Conservation (phyloP, 2,888 invertebrate genomes). For the Boloria selene region DNA sequence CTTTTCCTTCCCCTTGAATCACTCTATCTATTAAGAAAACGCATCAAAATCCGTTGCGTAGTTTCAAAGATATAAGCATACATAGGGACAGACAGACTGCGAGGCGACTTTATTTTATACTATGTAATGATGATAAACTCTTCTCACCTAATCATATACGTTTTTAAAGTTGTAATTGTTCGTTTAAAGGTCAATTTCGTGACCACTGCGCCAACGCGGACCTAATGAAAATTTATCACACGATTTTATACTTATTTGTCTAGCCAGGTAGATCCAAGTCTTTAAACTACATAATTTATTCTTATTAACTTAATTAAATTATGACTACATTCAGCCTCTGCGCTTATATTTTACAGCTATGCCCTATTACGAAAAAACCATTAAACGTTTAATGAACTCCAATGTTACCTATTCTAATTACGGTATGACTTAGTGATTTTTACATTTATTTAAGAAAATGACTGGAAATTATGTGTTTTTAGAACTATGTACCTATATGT, state of each 20-base stretch:
- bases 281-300: conserved; percentile 26
- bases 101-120: no score
- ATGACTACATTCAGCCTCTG: conserved; percentile 26
- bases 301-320: conserved; percentile 32
- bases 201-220: no score
- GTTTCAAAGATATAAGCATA: no score
- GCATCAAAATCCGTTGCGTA: no score
- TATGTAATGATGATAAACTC: no score
- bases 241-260: conserved; percentile 7
- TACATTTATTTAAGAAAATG: neutral
- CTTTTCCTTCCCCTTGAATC: no score
- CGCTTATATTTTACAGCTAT: conserved; percentile 26
- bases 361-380: conserved; percentile 18
- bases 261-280: conserved; percentile 8
- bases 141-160: no score
- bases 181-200: no score
- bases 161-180: no score
- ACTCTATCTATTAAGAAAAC: no score
- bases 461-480: neutral
- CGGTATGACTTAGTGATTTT: neutral
- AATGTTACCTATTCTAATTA: conserved; percentile 10
- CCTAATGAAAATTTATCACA: neutral
- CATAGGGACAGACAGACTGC: no score
- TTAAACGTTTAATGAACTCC: conserved; percentile 9
- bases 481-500: no score